Percentiles rank a stretch among this genome's conserved stretches.
phyloP scores from a whole-genome alignment of 2,888 invertebrate species.

The Drosophila flavopinicola region DNA sequence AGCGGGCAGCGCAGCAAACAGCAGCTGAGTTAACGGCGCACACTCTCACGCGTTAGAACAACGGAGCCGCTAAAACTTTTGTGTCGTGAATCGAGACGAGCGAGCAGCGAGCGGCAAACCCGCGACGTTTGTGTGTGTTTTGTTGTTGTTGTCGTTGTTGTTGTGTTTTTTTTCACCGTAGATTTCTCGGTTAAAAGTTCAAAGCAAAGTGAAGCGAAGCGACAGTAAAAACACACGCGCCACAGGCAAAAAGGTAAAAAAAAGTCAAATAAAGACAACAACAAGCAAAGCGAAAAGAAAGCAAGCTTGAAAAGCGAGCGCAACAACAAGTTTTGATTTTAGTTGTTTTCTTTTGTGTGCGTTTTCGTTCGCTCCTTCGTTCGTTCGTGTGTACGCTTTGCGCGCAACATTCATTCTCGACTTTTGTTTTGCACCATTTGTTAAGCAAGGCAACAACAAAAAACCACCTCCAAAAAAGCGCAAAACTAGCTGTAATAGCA shows the following conservation, averaged over 20 bases:
- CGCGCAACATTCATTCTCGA: conserved; percentile 55
- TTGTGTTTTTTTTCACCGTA: conserved; percentile 29
- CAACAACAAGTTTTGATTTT: conserved; percentile 66
- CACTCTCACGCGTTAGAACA: conserved; percentile 63
- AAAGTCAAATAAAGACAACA: conserved; percentile 29
- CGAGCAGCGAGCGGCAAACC: conserved; percentile 41
- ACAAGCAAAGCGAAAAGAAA: conserved; percentile 44
- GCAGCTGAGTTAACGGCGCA: conserved; percentile 64
- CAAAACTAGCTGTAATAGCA: conserved; percentile 57
- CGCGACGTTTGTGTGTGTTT: conserved; percentile 43
- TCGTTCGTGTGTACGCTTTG: conserved; percentile 59
- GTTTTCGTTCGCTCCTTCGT: conserved; percentile 47
- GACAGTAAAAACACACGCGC: conserved; percentile 50
- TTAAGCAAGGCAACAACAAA: conserved; percentile 41
- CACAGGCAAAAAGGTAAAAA: conserved; percentile 41
- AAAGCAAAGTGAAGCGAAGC: conserved; percentile 56
- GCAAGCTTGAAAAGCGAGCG: conserved; percentile 55
- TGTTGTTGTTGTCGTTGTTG: no score
- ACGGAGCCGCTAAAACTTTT: conserved; percentile 54
- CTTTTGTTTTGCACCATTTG: conserved; percentile 68
- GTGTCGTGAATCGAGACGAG: conserved; percentile 51
- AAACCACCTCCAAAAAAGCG: conserved; percentile 73
- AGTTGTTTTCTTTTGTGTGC: conserved; percentile 58
- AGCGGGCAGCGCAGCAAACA: conserved; percentile 56
- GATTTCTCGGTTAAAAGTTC: conserved; percentile 71